Conservation (phyloP, 2,888 invertebrate genomes). For the Drosophila mimica region DNA sequence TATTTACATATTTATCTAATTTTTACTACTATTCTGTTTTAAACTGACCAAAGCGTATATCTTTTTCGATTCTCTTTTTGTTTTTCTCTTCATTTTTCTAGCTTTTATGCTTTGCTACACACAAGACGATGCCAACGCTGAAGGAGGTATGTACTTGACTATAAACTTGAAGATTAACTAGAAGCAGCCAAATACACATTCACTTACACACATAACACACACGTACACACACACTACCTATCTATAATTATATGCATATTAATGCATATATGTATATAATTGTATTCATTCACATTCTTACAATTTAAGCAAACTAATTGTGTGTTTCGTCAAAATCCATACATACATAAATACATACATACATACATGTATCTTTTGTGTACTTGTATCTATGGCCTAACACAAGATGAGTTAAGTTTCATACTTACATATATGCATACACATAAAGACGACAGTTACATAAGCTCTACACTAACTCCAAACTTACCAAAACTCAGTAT, state of each 20-base stretch:
- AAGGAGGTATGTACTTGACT: slow-evolving; percentile 92
- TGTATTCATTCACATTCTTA: slow-evolving; percentile 9
- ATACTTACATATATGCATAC: slow-evolving; percentile 8
- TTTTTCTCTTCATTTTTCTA: slow-evolving; percentile 86
- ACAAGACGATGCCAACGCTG: slow-evolving; percentile 95
- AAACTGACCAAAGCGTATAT: slow-evolving; percentile 89
- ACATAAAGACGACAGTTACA: slow-evolving; percentile 8
- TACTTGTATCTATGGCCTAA: slow-evolving; percentile 10
- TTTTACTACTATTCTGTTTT: slow-evolving; percentile 87
- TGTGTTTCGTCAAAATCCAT: slow-evolving; percentile 13
- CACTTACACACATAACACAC: slow-evolving; percentile 36
- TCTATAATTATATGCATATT: slow-evolving; percentile 9
- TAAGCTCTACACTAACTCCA: slow-evolving; percentile 4
- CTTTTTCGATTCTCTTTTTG: slow-evolving; percentile 76
- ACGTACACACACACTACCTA: slow-evolving; percentile 3
- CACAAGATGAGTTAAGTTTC: slow-evolving; percentile 3
- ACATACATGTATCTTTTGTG: slow-evolving; percentile 14
- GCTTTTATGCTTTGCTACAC: slow-evolving; percentile 98
- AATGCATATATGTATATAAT: slow-evolving; percentile 4
- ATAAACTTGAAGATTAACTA: slow-evolving; percentile 54
- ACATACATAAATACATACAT: slow-evolving; percentile 21
- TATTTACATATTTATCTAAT: slow-evolving; percentile 42
- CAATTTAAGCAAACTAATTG: slow-evolving; percentile 23
- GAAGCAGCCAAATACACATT: slow-evolving; percentile 15
- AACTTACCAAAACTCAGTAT: neutral